Conservation (phyloP, 2,113 vertebrate species). For the Microcebus lehilahytsara region DNA sequence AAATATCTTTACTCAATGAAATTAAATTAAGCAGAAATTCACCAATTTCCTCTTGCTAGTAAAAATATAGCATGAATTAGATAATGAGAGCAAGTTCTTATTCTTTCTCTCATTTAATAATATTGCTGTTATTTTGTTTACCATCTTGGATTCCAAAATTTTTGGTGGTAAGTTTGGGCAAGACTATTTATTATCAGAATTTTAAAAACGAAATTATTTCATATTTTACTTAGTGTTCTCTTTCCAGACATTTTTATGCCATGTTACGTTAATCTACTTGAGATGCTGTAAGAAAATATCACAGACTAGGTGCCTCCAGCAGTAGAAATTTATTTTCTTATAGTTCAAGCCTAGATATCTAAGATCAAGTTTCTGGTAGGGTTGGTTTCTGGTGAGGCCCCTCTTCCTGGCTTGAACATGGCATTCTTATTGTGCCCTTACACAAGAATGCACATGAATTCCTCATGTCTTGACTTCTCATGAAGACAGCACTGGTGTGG, state of each 20-base stretch:
- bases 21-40: not conserved
- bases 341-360: not conserved
- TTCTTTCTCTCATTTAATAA: not conserved
- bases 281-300: not conserved
- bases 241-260: not conserved
- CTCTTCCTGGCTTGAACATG: not conserved
- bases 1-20: not conserved
- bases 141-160: not conserved
- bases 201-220: not conserved
- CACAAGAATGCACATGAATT: not conserved
- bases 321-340: not conserved
- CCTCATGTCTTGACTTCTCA: not conserved
- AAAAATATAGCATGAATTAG: not conserved
- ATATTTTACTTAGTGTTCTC: not conserved
- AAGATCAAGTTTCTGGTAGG: not conserved
- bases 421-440: not conserved
- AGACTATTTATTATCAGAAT: not conserved
- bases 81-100: not conserved
- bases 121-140: not conserved
- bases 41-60: not conserved
- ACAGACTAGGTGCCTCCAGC: not conserved
- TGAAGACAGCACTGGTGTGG: not conserved
- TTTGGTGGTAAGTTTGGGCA: not conserved
- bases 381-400: not conserved
- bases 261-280: not conserved